Conservation (phyloP, 2,113 vertebrate genomes). For the Lucifuga dentata region DNA sequence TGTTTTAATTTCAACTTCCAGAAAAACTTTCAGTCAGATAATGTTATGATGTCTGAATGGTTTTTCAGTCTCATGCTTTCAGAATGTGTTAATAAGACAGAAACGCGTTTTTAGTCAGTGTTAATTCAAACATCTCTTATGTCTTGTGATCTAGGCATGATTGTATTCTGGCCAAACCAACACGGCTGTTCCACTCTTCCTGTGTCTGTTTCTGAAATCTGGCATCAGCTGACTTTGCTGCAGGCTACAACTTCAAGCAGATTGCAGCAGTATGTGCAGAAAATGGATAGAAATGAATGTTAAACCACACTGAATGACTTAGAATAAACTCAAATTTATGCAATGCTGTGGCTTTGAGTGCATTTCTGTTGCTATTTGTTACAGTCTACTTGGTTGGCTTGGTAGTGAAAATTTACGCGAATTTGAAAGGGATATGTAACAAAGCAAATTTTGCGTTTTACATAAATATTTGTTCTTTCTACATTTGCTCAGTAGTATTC, state of each 20-base stretch:
- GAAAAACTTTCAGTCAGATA: not conserved
- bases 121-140: slow-evolving; percentile 32
- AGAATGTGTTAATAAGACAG: slow-evolving; percentile 6
- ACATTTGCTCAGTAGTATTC: too few relatives aligned
- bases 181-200: slow-evolving; percentile 17
- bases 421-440: too few relatives aligned
- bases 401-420: too few relatives aligned
- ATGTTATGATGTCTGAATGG: not conserved
- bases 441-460: too few relatives aligned
- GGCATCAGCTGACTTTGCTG: slow-evolving; percentile 19
- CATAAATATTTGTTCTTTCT: too few relatives aligned
- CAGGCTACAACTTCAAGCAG: slow-evolving; percentile 42
- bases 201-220: slow-evolving; percentile 32
- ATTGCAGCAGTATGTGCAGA: slow-evolving; percentile 27
- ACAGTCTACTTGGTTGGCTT: too few relatives aligned
- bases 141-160: slow-evolving; percentile 34
- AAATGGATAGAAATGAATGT: not conserved
- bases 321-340: slow-evolving; percentile 3
- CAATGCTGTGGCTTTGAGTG: slow-evolving; percentile 17
- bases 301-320: slow-evolving; percentile 13
- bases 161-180: slow-evolving; percentile 35
- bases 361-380: too few relatives aligned
- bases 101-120: slow-evolving; percentile 6
- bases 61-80: not conserved
- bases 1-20: not conserved